phyloP scores from a whole-genome alignment of 2,113 vertebrate genomes.

The Sinocyclocheilus anshuiensis region DNA sequence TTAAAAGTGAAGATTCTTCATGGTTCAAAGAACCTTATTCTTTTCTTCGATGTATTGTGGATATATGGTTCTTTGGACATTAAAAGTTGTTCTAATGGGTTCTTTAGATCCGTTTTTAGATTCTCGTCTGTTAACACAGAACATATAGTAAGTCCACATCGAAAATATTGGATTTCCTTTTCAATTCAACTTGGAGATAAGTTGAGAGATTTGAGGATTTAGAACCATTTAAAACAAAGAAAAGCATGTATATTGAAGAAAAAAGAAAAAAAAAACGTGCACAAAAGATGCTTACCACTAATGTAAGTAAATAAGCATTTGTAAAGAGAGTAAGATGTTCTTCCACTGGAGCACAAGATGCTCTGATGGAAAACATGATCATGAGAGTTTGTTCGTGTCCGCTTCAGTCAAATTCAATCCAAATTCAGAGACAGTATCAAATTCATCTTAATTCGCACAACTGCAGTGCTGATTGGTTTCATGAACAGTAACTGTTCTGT shows the following conservation, averaged over 20 bases:
- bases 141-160: neutral
- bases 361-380: neutral
- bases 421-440: neutral
- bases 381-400: neutral
- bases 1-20: neutral
- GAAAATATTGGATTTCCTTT: neutral
- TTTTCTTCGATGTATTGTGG: neutral
- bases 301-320: no score
- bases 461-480: no score
- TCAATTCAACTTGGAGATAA: neutral
- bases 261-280: neutral
- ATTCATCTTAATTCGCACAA: neutral
- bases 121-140: neutral
- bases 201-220: neutral
- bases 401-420: neutral
- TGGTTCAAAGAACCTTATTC: neutral
- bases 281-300: neutral
- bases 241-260: neutral
- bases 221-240: neutral
- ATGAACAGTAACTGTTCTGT: no score
- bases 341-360: neutral
- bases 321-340: no score
- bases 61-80: neutral
- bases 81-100: neutral
- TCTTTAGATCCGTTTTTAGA: neutral